Conservation (phyloP, 1,140 invertebrate species). For the Euura lappo region DNA sequence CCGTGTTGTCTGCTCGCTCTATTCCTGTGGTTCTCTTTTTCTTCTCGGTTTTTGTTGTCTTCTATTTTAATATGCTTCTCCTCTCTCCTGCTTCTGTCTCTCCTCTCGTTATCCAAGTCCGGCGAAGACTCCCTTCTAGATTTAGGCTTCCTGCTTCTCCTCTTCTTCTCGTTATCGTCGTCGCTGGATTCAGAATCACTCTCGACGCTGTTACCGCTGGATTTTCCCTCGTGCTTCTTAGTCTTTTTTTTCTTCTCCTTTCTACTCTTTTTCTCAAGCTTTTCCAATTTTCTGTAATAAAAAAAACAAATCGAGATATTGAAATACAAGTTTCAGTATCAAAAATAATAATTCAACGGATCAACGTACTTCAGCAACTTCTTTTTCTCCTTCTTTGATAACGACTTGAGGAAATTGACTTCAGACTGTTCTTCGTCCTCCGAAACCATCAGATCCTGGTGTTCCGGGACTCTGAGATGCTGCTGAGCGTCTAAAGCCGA, state of each 20-base stretch:
- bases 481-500: slow-evolving; percentile 67
- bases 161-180: slow-evolving; percentile 25
- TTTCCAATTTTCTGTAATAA: slow-evolving; percentile 74
- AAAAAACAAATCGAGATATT: slow-evolving; percentile 27
- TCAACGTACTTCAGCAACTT: slow-evolving; percentile 81
- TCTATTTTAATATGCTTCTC: slow-evolving; percentile 27
- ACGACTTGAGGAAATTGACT: slow-evolving; percentile 79
- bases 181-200: slow-evolving; percentile 20
- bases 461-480: slow-evolving; percentile 60
- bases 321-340: slow-evolving; percentile 21
- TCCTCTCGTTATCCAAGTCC: slow-evolving; percentile 34
- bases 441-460: slow-evolving; percentile 51
- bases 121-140: slow-evolving; percentile 15
- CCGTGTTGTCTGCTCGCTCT: slow-evolving; percentile 25
- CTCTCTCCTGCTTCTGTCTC: slow-evolving; percentile 34
- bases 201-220: slow-evolving; percentile 20
- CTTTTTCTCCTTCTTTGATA: slow-evolving; percentile 88
- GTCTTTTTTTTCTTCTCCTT: slow-evolving; percentile 65
- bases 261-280: slow-evolving; percentile 70
- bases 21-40: slow-evolving; percentile 26
- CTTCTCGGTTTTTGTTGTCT: slow-evolving; percentile 23
- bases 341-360: slow-evolving; percentile 21
- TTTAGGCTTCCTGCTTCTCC: slow-evolving; percentile 33
- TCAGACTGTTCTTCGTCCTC: slow-evolving; percentile 72
- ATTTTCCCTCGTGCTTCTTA: slow-evolving; percentile 57